Conservation (phyloP, 1,140 invertebrate genomes). For the Drosophila bipectinata region DNA sequence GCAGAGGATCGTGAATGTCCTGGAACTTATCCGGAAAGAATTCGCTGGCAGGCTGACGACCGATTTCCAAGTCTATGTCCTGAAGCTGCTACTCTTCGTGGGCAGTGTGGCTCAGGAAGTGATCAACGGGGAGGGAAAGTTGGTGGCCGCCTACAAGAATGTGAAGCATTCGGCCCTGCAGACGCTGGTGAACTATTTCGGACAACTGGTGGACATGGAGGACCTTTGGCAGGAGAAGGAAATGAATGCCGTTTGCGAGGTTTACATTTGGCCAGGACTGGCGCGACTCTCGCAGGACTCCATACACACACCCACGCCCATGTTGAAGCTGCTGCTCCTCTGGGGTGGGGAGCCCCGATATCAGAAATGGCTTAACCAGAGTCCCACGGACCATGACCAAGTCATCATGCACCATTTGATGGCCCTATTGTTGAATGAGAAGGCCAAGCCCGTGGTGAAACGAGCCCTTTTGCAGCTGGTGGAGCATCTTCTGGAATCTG, state of each 20-base stretch:
- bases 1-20: constrained; percentile 90
- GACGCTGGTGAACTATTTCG: constrained; percentile 90
- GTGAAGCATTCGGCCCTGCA: constrained; percentile 87
- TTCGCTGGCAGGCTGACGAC: constrained; percentile 91
- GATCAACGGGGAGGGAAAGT: constrained; percentile 77
- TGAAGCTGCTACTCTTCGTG: constrained; percentile 90
- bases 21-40: constrained; percentile 93
- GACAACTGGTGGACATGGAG: constrained; percentile 89
- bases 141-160: constrained; percentile 87
- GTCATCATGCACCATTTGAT: constrained; percentile 85
- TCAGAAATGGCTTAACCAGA: constrained; percentile 47
- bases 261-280: constrained; percentile 92
- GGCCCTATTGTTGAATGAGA: constrained; percentile 88
- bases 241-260: constrained; percentile 90
- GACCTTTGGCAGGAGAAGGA: constrained; percentile 88
- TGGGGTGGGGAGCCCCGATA: constrained; percentile 86
- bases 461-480: constrained; percentile 91
- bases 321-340: constrained; percentile 90
- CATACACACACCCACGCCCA: constrained; percentile 91
- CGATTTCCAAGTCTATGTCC: constrained; percentile 87
- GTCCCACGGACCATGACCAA: constrained; percentile 55
- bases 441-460: constrained; percentile 87
- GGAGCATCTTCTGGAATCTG: constrained; percentile 90
- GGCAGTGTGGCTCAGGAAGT: constrained; percentile 87
- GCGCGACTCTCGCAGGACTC: constrained; percentile 91